Evolutionary conservation across 1,140 invertebrate species (phyloP), one percentile per base, ranked within the genome.

Genomic region (Drosophila neocordata): DNA sequence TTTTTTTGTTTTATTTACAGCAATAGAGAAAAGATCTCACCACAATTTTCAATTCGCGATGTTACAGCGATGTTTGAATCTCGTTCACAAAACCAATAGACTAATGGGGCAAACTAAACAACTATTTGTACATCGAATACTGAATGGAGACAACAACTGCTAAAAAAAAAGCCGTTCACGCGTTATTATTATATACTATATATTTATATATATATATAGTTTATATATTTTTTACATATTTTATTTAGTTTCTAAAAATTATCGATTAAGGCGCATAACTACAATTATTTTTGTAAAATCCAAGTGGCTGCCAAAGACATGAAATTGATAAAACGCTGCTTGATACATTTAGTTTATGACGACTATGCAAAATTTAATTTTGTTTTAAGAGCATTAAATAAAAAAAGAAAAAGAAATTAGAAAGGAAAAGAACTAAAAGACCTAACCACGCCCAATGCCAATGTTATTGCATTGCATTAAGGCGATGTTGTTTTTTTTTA

Each of bases 1-100:
- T 57, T 18, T 66, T 31, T 31, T 61, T 92, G n/a, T n/a, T 89
- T 62, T 60, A 35, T 64, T 93, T 92, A 18, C 92, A 95, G 94
- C 90, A 87, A 79, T 57, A 93, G 94, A 92, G 94, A 95, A 75
- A 94, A 94, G 89, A 91, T 94, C 76, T 94, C 95, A 63, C 94
- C 94, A 18, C 94, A 95, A 44, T 95, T 94, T 90, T 95, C 94
- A 83, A 96, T 96, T 84, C 94, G 94, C 81, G 95, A 96, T 90
- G 95, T 96, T 94, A 94, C 95, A 65, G 95, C 95, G 44, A 94
- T 96, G 79, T 96, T 96, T 91, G 95, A 96, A 92, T 93, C 93
- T 79, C 93, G 93, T 89, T 93, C 92, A 77, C 91, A 92, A 85
- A 92, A 92, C 66, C 90, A 91, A 77, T 89, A 89, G 84, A 72